These are phyloP conservation scores for Amphiprion ocellaris DNA, from an alignment of 2,113 vertebrate genomes.

Conservation along the genomic window DNA sequence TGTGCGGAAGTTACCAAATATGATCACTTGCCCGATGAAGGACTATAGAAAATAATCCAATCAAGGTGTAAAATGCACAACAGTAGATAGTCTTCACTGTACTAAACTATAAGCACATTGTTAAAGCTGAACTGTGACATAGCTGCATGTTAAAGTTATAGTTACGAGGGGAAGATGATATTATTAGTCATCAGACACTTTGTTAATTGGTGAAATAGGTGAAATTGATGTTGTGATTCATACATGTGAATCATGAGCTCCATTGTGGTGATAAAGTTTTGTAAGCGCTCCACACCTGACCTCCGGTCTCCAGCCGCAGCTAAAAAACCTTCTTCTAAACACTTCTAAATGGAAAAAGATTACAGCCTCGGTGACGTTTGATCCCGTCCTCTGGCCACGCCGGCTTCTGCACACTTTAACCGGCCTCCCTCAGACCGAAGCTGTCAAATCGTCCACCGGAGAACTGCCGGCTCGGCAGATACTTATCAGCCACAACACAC, in stretches of 20 bases:
- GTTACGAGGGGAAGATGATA: too few relatives aligned
- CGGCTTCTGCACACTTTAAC: not conserved
- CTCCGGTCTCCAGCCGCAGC: not conserved
- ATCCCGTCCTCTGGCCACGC: not conserved
- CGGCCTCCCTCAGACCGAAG: not conserved
- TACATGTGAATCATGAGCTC: not conserved
- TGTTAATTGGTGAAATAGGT: not conserved
- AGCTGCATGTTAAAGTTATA: too few relatives aligned
- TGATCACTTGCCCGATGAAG: too few relatives aligned
- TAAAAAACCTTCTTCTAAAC: not conserved
- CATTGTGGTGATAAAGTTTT: too few relatives aligned
- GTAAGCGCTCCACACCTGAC: not conserved
- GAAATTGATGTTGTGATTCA: not conserved
- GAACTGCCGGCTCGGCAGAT: slow-evolving; percentile 45
- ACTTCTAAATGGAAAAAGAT: not conserved
- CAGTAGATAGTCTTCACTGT: too few relatives aligned
- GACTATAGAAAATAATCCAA: too few relatives aligned
- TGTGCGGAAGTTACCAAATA: too few relatives aligned
- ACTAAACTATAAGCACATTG: too few relatives aligned
- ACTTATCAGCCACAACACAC: slow-evolving; percentile 36
- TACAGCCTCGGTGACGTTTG: not conserved
- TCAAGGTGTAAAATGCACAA: too few relatives aligned
- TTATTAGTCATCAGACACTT: too few relatives aligned
- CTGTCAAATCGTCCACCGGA: slow-evolving; percentile 25
- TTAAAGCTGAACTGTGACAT: too few relatives aligned